phyloP scores from a whole-genome alignment of 2,797 vertebrate genomes.

The Chelon auratus region DNA sequence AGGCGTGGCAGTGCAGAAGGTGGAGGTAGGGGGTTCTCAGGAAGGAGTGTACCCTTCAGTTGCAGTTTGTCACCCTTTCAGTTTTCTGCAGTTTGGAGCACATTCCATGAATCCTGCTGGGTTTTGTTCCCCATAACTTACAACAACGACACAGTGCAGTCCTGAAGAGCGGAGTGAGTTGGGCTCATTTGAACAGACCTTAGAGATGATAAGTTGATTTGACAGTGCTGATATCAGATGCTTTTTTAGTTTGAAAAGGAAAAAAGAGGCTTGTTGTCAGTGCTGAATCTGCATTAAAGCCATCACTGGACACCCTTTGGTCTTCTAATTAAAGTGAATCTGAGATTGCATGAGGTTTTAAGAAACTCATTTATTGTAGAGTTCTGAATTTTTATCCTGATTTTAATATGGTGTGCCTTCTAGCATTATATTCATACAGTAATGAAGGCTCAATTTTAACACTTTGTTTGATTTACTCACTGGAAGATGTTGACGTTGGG shows the following conservation, averaged over 20 bases:
- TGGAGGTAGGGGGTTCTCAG: not conserved
- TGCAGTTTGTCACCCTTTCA: too few species aligned
- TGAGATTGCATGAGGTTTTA: not conserved
- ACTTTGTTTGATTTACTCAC: too few species aligned
- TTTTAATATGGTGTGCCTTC: too few species aligned
- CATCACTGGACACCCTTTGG: not conserved
- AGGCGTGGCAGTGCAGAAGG: too few species aligned
- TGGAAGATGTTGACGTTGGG: too few species aligned
- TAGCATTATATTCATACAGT: not conserved
- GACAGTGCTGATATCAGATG: not conserved
- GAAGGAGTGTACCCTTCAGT: slow-evolving; percentile 64
- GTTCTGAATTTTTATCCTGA: not conserved
- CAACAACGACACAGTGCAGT: slow-evolving; percentile 41
- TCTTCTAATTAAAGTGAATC: not conserved
- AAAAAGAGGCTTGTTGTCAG: not conserved
- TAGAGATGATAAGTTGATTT: not conserved
- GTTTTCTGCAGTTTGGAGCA: slow-evolving; percentile 71
- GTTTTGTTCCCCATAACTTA: slow-evolving; percentile 76
- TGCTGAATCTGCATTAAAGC: not conserved
- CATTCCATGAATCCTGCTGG: slow-evolving; percentile 81
- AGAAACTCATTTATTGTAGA: not conserved
- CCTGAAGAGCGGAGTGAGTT: slow-evolving; percentile 43
- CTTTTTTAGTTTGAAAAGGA: not conserved
- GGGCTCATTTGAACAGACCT: slow-evolving; percentile 17
- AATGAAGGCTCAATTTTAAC: too few species aligned